A percentile compares a stretch with the other conserved stretches of the same genome.
These are phyloP conservation scores for Luperina nickerlii DNA, from an alignment of 2,888 invertebrate genomes.

Conservation along the genomic window DNA sequence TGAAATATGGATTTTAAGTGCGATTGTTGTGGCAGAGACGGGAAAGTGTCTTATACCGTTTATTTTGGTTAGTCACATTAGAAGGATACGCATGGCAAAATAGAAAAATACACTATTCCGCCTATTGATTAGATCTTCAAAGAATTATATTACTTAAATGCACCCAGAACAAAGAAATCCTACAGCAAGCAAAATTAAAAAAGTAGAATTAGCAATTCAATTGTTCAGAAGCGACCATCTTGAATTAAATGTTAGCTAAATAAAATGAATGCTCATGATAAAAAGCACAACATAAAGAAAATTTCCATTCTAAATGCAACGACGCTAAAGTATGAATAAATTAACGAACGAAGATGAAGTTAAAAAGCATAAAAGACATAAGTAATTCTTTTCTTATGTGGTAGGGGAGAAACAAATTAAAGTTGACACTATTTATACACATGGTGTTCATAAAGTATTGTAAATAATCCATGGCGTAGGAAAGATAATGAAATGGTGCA, in stretches of 20 bases:
- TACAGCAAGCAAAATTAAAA: background rate
- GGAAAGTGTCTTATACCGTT: conserved; percentile 12
- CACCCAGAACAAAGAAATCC: conserved; percentile 3
- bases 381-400: conserved; percentile 34
- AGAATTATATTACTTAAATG: background rate
- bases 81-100: background rate
- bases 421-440: conserved; percentile 52
- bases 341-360: conserved; percentile 45
- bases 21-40: conserved; percentile 45
- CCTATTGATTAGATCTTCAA: background rate
- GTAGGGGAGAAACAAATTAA: conserved; percentile 48
- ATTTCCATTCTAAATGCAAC: conserved; percentile 57
- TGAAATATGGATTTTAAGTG: conserved; percentile 60
- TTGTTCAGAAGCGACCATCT: conserved; percentile 16
- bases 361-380: conserved; percentile 20
- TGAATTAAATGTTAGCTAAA: conserved; percentile 35
- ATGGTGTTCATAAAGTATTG: conserved; percentile 53
- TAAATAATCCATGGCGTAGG: conserved; percentile 45
- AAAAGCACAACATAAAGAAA: conserved; percentile 39
- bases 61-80: background rate
- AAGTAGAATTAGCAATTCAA: conserved; percentile 17
- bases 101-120: background rate
- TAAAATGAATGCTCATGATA: conserved; percentile 46
- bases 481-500: conserved; percentile 49
- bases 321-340: conserved; percentile 54